Conservation (phyloP, 2,888 invertebrate genomes). For the Hyposoter dolosus region DNA sequence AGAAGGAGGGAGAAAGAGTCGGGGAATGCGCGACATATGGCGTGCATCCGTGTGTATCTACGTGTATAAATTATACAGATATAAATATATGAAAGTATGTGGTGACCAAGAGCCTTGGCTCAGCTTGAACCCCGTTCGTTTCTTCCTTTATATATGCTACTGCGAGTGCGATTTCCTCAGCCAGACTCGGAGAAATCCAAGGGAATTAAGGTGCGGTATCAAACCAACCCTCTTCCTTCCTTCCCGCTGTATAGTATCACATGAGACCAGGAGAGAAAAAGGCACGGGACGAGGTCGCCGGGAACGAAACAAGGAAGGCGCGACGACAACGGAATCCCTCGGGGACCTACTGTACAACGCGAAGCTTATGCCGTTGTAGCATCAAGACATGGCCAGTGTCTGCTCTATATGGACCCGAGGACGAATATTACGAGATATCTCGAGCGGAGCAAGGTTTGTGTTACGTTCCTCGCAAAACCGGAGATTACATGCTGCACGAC, state of each 20-base stretch:
- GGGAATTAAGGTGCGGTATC: constrained; percentile 66
- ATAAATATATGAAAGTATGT: constrained; percentile 36
- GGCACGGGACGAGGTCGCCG: constrained; percentile 33
- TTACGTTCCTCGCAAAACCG: constrained; percentile 57
- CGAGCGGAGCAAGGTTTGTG: constrained; percentile 41
- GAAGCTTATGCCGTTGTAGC: constrained; percentile 37
- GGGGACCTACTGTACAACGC: constrained; percentile 40
- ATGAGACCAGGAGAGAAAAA: constrained; percentile 13
- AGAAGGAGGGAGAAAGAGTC: constrained; percentile 54
- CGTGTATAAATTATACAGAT: constrained; percentile 20
- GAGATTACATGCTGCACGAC: constrained; percentile 57
- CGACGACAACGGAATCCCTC: constrained; percentile 48
- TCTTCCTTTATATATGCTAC: constrained; percentile 47
- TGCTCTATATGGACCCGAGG: constrained; percentile 41
- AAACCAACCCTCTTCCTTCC: constrained; percentile 43
- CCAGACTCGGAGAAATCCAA: constrained; percentile 49
- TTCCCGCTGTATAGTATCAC: constrained; percentile 43
- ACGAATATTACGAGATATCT: constrained; percentile 66
- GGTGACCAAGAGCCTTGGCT: constrained; percentile 39
- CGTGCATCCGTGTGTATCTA: constrained; percentile 76
- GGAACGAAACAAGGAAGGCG: constrained; percentile 39
- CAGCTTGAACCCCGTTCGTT: constrained; percentile 25
- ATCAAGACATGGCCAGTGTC: constrained; percentile 49
- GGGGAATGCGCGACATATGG: constrained; percentile 81
- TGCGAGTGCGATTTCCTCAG: constrained; percentile 71